Base-by-base conservation (phyloP, 2,797 vertebrate species). In the Gadopsis bispinosus region DNA sequence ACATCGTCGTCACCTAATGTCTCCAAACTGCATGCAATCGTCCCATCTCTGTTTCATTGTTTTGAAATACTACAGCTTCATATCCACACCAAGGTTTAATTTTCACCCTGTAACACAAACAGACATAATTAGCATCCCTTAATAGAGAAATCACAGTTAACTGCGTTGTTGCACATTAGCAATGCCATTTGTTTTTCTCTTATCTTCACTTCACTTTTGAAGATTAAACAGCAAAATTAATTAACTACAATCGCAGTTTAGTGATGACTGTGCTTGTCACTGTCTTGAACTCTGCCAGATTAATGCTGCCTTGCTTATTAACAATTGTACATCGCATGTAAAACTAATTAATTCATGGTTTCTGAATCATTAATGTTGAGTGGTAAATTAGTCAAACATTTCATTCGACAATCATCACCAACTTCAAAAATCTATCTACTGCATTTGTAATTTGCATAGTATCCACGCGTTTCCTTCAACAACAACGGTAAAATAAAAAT, bases 171-270 rank as follows among this genome's bases (percentile, higher is more conserved):
- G 59, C 55, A 74, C 55, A 84, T 79, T 77, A 69, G 69, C 65
- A 60, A 29, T 71, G 69, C 35, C 41, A n/a, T 35, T 60, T 26
- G 26, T 26, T 77, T 54, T 60, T 41, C 17, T 54, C 26, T 59
- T 48, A 58, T 83, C 70, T 59, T 61, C 58, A 26, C 26, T 26
- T 85, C 78, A 80, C 37, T 79, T 68, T 54, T 72, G 47, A 72
- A 77, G 56, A 75, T 77, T 69, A 79, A 76, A 76, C 61, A 31
- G 59, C 5, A 68, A 61, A 87, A 82, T 85, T 5, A 80, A 82
- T 70, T 7, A 76, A 70, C 19, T 69, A 29, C 53, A 54, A 79
- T 81, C 63, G 68, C 43, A 54, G 22, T 69, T 77, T 51, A 69
- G 56, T 7, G 47, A 55, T 14, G 29, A 35, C 2, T 31, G 11